phyloP scores from a whole-genome alignment of 2,113 vertebrate genomes.

The Elachura formosa region DNA sequence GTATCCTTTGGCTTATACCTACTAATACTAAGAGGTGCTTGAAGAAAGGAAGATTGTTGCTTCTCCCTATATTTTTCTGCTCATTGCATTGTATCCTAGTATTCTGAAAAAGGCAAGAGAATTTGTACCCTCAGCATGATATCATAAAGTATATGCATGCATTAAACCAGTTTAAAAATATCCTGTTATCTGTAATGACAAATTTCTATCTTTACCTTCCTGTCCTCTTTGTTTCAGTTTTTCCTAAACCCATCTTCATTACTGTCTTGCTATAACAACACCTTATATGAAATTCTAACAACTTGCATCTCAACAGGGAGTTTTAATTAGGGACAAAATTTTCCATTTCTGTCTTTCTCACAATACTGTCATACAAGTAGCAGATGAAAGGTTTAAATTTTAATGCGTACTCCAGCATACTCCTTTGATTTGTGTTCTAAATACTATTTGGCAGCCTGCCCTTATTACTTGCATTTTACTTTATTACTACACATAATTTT shows the following conservation, averaged over 20 bases:
- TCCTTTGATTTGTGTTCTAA: slow-evolving; percentile 23
- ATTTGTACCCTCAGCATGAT: not conserved
- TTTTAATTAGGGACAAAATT: slow-evolving; percentile 35
- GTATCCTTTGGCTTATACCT: not conserved
- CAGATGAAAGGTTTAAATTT: slow-evolving; percentile 43
- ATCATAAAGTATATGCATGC: not conserved
- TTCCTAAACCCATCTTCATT: slow-evolving; percentile 7
- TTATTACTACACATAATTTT: not conserved
- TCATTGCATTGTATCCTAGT: not conserved
- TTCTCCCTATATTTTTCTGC: not conserved
- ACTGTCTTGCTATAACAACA: not conserved
- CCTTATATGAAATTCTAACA: not conserved
- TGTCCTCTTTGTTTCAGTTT: not conserved
- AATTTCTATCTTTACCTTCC: not conserved
- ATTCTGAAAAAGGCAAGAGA: not conserved
- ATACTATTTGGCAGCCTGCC: not conserved
- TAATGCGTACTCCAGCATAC: not conserved
- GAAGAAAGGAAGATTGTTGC: not conserved
- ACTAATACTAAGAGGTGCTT: not conserved
- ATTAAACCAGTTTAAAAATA: not conserved
- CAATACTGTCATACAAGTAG: not conserved
- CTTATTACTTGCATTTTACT: not conserved
- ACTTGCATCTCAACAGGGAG: not conserved
- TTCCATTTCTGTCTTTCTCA: slow-evolving; percentile 9
- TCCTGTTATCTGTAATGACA: not conserved